These are phyloP conservation scores for Tympanoctomys barrerae DNA, from an alignment of 2,797 vertebrate species.

Conservation along the genomic window DNA sequence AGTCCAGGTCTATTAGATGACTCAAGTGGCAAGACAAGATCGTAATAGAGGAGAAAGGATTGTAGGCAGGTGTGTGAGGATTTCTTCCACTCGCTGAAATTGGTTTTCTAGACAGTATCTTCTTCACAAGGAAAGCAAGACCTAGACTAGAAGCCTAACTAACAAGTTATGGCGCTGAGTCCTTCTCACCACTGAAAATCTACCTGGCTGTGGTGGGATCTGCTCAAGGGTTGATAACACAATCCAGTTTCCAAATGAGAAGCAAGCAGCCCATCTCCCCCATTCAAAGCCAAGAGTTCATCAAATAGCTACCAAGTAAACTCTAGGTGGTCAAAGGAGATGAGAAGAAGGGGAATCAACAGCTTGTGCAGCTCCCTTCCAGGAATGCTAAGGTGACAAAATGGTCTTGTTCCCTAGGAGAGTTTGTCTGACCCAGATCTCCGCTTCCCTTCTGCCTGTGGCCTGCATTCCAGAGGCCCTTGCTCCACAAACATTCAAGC, in stretches of 20 bases:
- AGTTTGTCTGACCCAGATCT: not conserved
- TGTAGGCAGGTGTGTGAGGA: not conserved
- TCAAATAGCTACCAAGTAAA: not conserved
- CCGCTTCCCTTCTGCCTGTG: not conserved
- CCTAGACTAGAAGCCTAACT: not conserved
- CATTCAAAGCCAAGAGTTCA: not conserved
- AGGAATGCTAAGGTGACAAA: not conserved
- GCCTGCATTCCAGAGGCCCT: not conserved
- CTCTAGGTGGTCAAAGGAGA: not conserved
- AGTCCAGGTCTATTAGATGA: slow-evolving; percentile 46
- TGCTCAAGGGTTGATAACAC: not conserved
- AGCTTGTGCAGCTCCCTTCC: not conserved
- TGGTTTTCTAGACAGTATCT: not conserved
- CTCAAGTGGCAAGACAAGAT: slow-evolving; percentile 19
- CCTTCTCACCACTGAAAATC: not conserved
- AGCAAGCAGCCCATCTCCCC: not conserved
- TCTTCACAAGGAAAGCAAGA: not conserved
- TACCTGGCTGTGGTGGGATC: not conserved
- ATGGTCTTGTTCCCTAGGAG: not conserved
- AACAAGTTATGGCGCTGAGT: not conserved
- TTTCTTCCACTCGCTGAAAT: not conserved
- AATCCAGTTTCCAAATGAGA: not conserved
- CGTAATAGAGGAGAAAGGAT: not conserved
- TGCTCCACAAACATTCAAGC: not conserved
- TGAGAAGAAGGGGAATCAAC: not conserved